Conservation (phyloP, 2,888 invertebrate genomes). For the Andrena fulva region DNA sequence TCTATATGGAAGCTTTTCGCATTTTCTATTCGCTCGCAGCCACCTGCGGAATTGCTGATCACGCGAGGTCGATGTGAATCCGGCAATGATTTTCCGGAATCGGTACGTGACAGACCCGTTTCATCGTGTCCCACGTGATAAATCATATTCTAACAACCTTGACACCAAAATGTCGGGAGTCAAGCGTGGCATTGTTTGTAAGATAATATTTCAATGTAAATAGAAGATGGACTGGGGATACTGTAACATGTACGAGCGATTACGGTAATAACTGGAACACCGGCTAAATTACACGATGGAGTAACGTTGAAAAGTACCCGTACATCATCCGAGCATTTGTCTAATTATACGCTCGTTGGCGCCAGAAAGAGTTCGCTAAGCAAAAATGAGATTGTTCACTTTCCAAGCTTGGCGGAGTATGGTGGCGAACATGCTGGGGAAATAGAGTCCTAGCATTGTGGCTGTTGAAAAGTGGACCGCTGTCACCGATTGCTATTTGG, state of each 20-base stretch:
- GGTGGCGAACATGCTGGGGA: too few species aligned
- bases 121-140: neutral
- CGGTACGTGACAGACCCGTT: neutral
- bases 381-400: conserved; percentile 34
- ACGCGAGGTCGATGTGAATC: conserved; percentile 10
- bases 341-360: conserved; percentile 60
- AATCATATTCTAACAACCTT: neutral
- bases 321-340: conserved; percentile 50
- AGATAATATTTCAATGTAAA: neutral
- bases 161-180: neutral
- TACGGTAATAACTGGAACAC: conserved; percentile 27
- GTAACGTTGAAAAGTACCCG: conserved; percentile 31
- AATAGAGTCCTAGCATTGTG: too few species aligned
- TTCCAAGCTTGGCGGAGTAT: neutral
- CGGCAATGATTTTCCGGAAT: neutral
- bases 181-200: neutral
- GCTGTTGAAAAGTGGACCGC: too few species aligned
- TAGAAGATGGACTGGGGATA: neutral
- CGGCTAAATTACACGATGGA: conserved; percentile 39
- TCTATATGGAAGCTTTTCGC: conserved; percentile 60
- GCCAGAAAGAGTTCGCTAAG: conserved; percentile 20
- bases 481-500: neutral
- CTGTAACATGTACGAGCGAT: neutral
- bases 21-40: conserved; percentile 56
- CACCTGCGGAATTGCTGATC: conserved; percentile 30